Percentiles rank a stretch among this genome's conserved stretches.
phyloP scores from a whole-genome alignment of 2,113 vertebrate species.

The Peromyscus californicus region DNA sequence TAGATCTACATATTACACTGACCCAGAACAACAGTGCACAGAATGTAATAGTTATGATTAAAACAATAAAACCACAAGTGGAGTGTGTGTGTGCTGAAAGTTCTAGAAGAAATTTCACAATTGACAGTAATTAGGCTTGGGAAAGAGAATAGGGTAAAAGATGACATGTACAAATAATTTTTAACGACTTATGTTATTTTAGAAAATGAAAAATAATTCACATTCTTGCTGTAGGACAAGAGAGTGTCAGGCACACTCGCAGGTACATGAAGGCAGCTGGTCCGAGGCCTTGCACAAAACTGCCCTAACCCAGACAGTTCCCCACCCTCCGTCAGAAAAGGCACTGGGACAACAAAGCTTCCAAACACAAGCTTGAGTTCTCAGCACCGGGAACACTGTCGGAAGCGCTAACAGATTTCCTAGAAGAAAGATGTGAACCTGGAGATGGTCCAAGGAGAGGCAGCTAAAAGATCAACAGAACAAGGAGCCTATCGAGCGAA shows the following conservation, averaged over 20 bases:
- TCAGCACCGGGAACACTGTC: not conserved
- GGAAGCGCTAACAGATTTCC: not conserved
- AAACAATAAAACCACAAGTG: not conserved
- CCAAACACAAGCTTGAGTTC: not conserved
- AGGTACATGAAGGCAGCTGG: not conserved
- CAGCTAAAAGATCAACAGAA: not conserved
- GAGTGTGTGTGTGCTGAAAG: not conserved
- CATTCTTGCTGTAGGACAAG: not conserved
- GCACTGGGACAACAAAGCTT: not conserved
- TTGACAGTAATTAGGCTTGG: constrained; percentile 11
- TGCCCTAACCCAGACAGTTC: not conserved
- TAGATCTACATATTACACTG: not conserved
- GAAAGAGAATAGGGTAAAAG: not conserved
- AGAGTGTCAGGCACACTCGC: not conserved
- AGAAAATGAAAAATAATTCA: constrained; percentile 3
- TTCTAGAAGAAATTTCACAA: constrained; percentile 17
- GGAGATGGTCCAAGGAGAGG: constrained; percentile 50
- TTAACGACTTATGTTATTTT: not conserved
- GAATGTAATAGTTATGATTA: not conserved
- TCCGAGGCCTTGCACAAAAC: not conserved
- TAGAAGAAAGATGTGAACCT: constrained; percentile 3
- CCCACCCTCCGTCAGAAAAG: not conserved
- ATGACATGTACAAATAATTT: not conserved
- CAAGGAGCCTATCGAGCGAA: not conserved
- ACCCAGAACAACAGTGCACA: not conserved